A percentile compares a stretch with the other conserved stretches of the same genome.
Conservation (phyloP, 2,797 vertebrate genomes). For the Tolypeutes matacus region DNA sequence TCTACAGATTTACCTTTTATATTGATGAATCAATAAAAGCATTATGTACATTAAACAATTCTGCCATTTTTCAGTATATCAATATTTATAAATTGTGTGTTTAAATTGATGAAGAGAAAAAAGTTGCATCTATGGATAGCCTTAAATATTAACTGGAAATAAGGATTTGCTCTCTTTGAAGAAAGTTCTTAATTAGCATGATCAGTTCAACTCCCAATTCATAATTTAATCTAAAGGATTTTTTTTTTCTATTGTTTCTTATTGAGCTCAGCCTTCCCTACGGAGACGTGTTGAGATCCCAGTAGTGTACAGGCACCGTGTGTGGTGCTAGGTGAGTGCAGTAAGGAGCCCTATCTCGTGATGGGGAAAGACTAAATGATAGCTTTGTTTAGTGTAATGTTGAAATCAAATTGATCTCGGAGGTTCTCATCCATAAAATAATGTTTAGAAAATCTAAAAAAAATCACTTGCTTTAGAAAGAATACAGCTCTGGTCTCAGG, state of each 20-base stretch:
- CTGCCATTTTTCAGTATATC: neutral
- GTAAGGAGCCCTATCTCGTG: neutral
- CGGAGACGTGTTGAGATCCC: neutral
- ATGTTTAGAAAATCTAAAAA: neutral
- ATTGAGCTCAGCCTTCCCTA: neutral
- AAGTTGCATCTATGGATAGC: neutral
- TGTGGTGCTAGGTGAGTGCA: too few relatives aligned
- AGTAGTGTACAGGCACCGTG: too few relatives aligned
- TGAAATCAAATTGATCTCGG: neutral
- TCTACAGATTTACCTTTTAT: conserved; percentile 16
- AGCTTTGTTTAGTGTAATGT: neutral
- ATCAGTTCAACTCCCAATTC: conserved; percentile 8
- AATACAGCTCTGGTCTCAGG: neutral
- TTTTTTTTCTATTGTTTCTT: neutral
- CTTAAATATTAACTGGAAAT: conserved; percentile 57
- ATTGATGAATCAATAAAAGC: neutral
- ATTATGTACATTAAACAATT: neutral
- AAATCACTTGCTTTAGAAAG: neutral
- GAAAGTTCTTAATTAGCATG: neutral
- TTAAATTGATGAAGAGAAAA: conserved; percentile 21
- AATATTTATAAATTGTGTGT: conserved; percentile 8
- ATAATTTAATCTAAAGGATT: neutral
- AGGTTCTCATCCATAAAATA: neutral
- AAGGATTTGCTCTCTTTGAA: neutral
- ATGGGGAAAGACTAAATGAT: neutral